These are phyloP conservation scores for Ficedula albicollis DNA, from an alignment of 2,797 vertebrate genomes.

Conservation along the genomic window DNA sequence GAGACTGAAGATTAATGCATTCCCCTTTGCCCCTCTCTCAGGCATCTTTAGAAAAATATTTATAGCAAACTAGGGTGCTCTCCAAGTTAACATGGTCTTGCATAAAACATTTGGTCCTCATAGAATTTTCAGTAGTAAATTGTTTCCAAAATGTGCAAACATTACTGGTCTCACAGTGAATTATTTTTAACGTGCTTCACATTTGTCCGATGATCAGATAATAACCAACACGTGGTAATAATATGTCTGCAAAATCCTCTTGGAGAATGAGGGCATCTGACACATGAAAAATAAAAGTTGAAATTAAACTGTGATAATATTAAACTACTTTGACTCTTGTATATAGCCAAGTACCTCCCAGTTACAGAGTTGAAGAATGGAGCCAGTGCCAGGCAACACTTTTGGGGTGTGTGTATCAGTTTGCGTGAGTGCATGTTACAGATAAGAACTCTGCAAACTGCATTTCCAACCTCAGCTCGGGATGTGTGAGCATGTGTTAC, in stretches of 20 bases:
- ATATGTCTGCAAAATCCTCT: background rate
- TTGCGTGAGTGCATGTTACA: background rate
- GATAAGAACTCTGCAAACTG: background rate
- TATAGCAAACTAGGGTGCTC: conserved; percentile 14
- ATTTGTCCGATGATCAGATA: conserved; percentile 15
- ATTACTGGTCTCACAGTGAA: conserved; percentile 30
- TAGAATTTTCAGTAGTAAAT: conserved; percentile 44
- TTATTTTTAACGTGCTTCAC: conserved; percentile 41
- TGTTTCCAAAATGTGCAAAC: conserved; percentile 19
- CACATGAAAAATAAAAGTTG: background rate
- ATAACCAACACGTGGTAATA: conserved; percentile 11
- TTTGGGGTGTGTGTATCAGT: background rate
- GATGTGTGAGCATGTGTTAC: background rate
- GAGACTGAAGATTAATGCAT: conserved; percentile 51
- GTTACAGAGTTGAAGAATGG: fast-evolving
- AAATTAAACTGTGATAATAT: background rate
- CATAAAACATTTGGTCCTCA: conserved; percentile 31
- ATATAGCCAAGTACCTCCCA: background rate
- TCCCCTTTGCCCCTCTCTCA: conserved; percentile 12
- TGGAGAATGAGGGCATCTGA: background rate
- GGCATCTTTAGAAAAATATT: conserved; percentile 28
- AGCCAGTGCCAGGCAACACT: background rate
- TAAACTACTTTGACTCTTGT: background rate
- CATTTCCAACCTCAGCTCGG: background rate
- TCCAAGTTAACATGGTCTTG: background rate